Evolutionary conservation across 2,113 vertebrate genomes (phyloP).

Genomic region (Ivindomyrus marchei): DNA sequence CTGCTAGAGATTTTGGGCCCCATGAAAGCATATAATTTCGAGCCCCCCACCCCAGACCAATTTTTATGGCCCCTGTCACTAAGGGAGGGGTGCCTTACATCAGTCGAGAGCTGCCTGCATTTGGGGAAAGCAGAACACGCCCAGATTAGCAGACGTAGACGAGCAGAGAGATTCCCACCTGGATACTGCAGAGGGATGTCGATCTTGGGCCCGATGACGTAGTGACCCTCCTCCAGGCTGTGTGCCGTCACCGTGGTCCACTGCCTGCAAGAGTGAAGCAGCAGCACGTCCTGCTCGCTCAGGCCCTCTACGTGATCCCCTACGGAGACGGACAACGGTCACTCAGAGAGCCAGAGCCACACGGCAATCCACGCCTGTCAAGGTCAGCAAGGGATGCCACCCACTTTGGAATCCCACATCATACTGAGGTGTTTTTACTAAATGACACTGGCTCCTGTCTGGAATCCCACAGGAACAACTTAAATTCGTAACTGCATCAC

Average conservation of each 20-base stretch:
- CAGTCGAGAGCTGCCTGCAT: neutral
- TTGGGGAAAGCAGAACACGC: neutral
- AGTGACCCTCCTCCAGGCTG: conserved; percentile 92
- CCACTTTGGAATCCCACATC: neutral
- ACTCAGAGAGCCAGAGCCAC: neutral
- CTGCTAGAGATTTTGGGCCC: neutral
- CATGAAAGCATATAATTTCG: neutral
- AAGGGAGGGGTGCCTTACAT: neutral
- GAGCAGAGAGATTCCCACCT: conserved; percentile 62
- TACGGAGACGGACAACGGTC: conserved; percentile 37
- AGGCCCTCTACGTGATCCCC: conserved; percentile 87
- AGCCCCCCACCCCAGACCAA: neutral
- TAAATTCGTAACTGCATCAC: neutral
- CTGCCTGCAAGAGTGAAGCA: conserved; percentile 90
- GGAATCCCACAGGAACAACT: neutral
- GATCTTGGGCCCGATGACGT: conserved; percentile 93
- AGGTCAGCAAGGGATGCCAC: neutral
- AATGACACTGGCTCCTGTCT: neutral
- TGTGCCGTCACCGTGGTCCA: conserved; percentile 97
- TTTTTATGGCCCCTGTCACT: neutral
- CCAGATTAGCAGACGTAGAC: too few relatives aligned
- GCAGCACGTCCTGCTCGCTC: conserved; percentile 80
- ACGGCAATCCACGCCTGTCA: neutral
- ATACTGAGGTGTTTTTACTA: neutral
- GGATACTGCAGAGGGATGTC: conserved; percentile 95